Conservation (phyloP, 2,797 vertebrate species). For the Pterois miles region DNA sequence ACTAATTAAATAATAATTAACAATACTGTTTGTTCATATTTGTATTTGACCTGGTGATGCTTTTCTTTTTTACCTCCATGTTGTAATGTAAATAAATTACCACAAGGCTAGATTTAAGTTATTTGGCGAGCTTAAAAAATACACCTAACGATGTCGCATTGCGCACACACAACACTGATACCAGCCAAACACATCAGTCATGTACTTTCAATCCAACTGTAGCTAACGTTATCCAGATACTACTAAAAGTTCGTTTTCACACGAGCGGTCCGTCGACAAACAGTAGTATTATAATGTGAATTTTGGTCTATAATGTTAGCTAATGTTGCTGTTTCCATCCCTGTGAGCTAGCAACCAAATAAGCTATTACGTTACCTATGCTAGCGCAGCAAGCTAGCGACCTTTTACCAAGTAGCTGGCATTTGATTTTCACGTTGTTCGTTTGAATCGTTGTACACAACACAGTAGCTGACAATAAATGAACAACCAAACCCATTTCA, state of each 20-base stretch:
- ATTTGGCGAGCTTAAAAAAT: too few species aligned
- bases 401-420: neutral
- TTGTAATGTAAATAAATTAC: neutral
- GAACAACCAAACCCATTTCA: rapidly evolving
- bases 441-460: rapidly evolving
- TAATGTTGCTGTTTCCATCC: too few species aligned
- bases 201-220: neutral
- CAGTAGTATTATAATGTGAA: rapidly evolving
- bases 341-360: slow-evolving; percentile 4
- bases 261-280: rapidly evolving
- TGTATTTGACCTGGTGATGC: neutral
- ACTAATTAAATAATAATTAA: neutral
- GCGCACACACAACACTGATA: slow-evolving; percentile 37
- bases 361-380: neutral
- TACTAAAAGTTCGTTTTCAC: rapidly evolving
- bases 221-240: rapidly evolving
- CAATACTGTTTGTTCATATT: neutral
- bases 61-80: neutral
- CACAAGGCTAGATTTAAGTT: neutral
- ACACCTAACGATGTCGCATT: slow-evolving; percentile 61
- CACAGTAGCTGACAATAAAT: rapidly evolving
- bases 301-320: neutral
- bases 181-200: neutral
- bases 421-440: neutral
- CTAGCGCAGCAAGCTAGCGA: slow-evolving; percentile 3